Evolutionary conservation across 1,140 invertebrate species (phyloP), one percentile per base, ranked within the genome.

Genomic region (Caenorhabditis brenneri): DNA sequence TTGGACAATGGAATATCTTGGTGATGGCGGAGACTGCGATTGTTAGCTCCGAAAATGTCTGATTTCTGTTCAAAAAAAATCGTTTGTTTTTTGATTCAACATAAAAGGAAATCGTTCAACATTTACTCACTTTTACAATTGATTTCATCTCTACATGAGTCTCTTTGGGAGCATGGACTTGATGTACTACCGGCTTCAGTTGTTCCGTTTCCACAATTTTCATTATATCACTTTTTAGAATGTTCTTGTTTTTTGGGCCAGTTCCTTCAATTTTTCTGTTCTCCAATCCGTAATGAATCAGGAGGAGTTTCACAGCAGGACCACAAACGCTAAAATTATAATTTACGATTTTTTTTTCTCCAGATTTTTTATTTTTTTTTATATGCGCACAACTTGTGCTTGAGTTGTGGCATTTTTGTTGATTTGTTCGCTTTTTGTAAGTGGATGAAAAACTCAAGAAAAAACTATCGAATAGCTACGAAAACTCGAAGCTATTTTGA

Each of bases 201-300:
- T 80, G 51, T 55, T 80, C 79, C 2, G 48, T n/a, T 51, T 80
- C 33, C 27, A 80, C 79, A 39, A 53, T 53, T 51, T 80, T 31
- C 31, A 80, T 24, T 24, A 80, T 48, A 53, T 80, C 79, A 24
- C 79, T 53, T 79, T 83, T 83, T 10, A 83, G 27, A 48, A 83
- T 83, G 39, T 83, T 83, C 31, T 80, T 80, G 36, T 74, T 74
- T 65, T 83, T 83, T n/a, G 82, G 82, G 6, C 82, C 82, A 27
- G 65, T 65, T 53, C 58, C 51, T 22, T 79, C 46, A 29, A 79
- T 48, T 9, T 79, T 69, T n/a, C 48, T 15, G n/a, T 58, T 51
- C 12, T 58, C 53, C 24, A 83, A 24, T 10, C 74, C 74, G 58
- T 83, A 83, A 7, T 83, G 69, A 27, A 74, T 65, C 3, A 83